Conservation (phyloP, 2,113 vertebrate species). For the Zosterops pallidus region DNA sequence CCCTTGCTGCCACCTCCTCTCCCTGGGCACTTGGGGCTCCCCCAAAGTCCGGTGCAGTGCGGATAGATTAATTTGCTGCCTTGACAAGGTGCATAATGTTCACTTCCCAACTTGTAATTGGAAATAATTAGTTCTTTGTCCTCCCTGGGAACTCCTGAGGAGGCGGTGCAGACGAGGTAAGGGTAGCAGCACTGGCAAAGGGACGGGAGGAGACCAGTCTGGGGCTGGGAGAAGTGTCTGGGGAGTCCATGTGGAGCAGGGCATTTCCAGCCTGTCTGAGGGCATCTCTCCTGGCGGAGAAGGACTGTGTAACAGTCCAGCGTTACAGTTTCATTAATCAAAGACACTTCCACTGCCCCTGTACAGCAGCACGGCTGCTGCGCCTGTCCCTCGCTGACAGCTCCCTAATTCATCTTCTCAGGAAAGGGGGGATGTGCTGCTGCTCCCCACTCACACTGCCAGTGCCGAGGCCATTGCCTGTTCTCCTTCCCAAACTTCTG, state of each 20-base stretch:
- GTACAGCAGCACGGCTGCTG: slow-evolving; percentile 91
- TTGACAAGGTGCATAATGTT: not conserved
- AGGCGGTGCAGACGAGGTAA: fast-evolving
- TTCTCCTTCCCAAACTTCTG: not conserved
- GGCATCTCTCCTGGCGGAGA: slow-evolving; percentile 59
- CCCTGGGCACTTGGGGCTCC: not conserved
- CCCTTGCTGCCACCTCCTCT: not conserved
- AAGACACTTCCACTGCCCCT: slow-evolving; percentile 94
- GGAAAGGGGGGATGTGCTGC: not conserved
- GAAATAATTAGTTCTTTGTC: slow-evolving; percentile 15
- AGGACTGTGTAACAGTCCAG: slow-evolving; percentile 80
- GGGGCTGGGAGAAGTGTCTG: not conserved
- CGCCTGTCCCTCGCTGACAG: slow-evolving; percentile 88
- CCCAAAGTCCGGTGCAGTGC: not conserved
- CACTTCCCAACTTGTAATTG: not conserved
- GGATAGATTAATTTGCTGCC: not conserved
- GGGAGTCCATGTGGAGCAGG: not conserved
- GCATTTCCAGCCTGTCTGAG: not conserved
- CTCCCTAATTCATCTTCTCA: slow-evolving; percentile 89
- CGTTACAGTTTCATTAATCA: slow-evolving; percentile 91
- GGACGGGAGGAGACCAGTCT: not conserved
- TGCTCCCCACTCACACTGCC: fast-evolving
- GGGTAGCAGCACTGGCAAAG: fast-evolving
- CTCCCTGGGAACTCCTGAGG: not conserved
- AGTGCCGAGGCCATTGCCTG: fast-evolving